phyloP scores from a whole-genome alignment of 2,888 invertebrate species.

The Lithophane semibrunnea region DNA sequence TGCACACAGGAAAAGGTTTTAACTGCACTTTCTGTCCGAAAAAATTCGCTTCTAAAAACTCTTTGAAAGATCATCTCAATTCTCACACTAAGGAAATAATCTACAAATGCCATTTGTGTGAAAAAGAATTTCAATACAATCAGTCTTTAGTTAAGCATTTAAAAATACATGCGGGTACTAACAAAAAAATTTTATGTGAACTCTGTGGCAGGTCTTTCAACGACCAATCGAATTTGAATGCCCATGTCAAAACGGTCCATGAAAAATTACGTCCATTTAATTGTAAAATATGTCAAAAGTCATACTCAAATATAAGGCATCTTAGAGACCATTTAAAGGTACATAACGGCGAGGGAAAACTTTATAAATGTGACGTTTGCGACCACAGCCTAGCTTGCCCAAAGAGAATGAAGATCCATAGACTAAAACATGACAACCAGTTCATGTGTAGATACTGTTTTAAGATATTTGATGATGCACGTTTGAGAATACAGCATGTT shows the following conservation, averaged over 20 bases:
- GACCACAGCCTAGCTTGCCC: neutral
- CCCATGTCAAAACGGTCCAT: constrained; percentile 47
- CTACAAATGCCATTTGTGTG: constrained; percentile 75
- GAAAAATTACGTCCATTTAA: constrained; percentile 30
- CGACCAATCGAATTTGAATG: constrained; percentile 45
- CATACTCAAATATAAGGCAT: constrained; percentile 36
- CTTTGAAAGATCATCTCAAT: constrained; percentile 19
- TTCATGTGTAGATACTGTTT: constrained; percentile 49
- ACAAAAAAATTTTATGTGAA: constrained; percentile 47
- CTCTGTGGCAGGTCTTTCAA: constrained; percentile 50
- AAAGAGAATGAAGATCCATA: constrained; percentile 39
- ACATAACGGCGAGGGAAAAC: neutral
- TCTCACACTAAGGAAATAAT: constrained; percentile 62
- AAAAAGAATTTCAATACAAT: constrained; percentile 74
- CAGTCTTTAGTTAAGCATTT: constrained; percentile 40
- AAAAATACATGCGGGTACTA: constrained; percentile 36
- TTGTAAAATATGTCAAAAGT: constrained; percentile 43
- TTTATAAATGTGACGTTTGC: constrained; percentile 46
- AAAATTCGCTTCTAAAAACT: neutral
- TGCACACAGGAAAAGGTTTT: neutral
- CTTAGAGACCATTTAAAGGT: constrained; percentile 34
- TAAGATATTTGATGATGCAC: constrained; percentile 4
- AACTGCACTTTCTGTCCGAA: constrained; percentile 33
- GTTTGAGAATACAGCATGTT: neutral
- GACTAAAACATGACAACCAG: constrained; percentile 46